A percentile compares a stretch with the other conserved stretches of the same genome.
Evolutionary conservation across 2,113 vertebrate species (phyloP).

Genomic region (Gobio gobio): DNA sequence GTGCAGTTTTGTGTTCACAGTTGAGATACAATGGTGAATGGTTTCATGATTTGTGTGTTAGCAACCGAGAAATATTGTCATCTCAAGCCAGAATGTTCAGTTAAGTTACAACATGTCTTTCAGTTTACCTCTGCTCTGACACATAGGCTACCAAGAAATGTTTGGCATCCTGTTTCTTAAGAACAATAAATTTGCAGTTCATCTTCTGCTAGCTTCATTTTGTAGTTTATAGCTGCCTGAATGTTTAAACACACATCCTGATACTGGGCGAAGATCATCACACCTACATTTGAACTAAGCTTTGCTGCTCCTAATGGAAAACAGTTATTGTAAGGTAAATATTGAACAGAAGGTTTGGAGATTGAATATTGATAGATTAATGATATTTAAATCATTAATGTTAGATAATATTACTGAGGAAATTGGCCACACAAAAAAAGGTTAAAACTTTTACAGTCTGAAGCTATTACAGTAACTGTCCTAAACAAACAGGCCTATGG

Average conservation of each 20-base stretch:
- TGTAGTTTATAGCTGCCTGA: not conserved
- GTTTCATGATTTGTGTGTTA: too few species aligned
- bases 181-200: not conserved
- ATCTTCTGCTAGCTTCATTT: not conserved
- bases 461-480: too few species aligned
- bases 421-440: not conserved
- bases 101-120: too few species aligned
- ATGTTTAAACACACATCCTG: not conserved
- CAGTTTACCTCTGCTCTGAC: not conserved
- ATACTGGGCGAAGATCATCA: not conserved
- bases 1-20: too few species aligned
- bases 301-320: not conserved
- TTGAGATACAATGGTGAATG: too few species aligned
- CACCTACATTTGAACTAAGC: not conserved
- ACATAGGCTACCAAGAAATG: not conserved
- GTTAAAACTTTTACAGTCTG: too few species aligned
- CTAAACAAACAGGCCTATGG: not conserved
- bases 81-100: too few species aligned
- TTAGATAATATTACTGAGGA: not conserved
- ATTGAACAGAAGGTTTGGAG: not conserved
- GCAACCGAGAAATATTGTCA: too few species aligned
- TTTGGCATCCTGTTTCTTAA: not conserved
- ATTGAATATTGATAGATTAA: not conserved
- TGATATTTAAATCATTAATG: not conserved
- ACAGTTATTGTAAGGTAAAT: not conserved